These are phyloP conservation scores for Labrus mixtus DNA, from an alignment of 2,113 vertebrate genomes.

Conservation along the genomic window DNA sequence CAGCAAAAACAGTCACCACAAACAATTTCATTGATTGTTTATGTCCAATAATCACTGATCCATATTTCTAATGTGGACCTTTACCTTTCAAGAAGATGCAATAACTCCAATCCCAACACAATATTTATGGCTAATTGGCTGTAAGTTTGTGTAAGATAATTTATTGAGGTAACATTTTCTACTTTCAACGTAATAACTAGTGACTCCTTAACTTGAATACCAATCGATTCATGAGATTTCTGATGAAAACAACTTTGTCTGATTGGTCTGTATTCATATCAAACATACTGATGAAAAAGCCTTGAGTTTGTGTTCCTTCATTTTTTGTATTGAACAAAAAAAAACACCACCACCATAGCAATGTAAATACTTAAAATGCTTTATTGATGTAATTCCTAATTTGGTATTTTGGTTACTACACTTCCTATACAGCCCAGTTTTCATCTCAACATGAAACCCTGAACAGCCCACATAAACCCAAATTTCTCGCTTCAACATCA, in stretches of 20 bases:
- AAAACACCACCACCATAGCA: not conserved
- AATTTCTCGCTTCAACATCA: not conserved
- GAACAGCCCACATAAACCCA: not conserved
- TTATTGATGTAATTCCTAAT: slow-evolving; percentile 1
- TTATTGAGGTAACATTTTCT: not conserved
- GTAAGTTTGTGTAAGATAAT: not conserved
- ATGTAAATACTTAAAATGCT: slow-evolving; percentile 20
- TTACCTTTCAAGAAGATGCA: not conserved
- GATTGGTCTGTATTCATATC: no score
- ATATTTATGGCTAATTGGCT: not conserved
- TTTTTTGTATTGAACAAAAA: not conserved
- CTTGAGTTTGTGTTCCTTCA: slow-evolving; percentile 13
- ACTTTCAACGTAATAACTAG: not conserved
- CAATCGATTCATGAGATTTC: no score
- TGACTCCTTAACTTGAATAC: not conserved
- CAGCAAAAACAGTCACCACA: not conserved
- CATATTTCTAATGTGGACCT: not conserved
- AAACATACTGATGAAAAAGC: not conserved
- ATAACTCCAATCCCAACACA: not conserved
- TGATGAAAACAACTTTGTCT: no score
- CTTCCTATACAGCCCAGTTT: not conserved
- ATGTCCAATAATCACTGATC: not conserved
- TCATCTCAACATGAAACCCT: not conserved
- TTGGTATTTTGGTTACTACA: not conserved
- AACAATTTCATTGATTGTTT: not conserved